Percentiles rank a stretch among this genome's conserved stretches.
Evolutionary conservation across 2,888 invertebrate species (phyloP).

Genomic region (Axea sp.): DNA sequence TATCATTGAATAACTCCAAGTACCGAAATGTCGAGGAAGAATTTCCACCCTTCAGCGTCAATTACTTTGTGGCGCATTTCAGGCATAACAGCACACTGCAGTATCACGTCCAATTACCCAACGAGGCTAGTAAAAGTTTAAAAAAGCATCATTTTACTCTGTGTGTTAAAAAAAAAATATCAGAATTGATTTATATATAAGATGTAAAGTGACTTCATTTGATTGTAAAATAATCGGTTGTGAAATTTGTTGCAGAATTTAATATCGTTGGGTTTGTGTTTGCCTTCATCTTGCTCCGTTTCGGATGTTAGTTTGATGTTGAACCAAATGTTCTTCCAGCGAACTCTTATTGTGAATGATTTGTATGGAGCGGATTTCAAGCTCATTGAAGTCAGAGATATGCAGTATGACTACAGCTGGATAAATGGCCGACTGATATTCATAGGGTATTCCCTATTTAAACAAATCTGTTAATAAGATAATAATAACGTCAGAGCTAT

Average conservation of each 20-base stretch:
- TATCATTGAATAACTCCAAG: constrained; percentile 68
- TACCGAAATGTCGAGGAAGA: constrained; percentile 73
- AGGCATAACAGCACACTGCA: constrained; percentile 79
- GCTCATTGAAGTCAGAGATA: constrained; percentile 73
- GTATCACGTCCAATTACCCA: constrained; percentile 75
- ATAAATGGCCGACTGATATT: constrained; percentile 73
- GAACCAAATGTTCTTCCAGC: constrained; percentile 71
- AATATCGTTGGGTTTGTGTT: constrained; percentile 81
- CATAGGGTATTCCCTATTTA: constrained; percentile 71
- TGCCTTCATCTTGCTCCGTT: constrained; percentile 80
- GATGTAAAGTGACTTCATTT: no score
- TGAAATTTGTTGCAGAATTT: constrained; percentile 75
- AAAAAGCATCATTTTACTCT: no score
- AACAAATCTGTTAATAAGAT: no score
- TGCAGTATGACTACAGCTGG: constrained; percentile 73
- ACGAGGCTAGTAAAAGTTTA: constrained; percentile 78
- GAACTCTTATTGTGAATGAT: constrained; percentile 73
- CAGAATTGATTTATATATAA: no score
- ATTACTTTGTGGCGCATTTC: constrained; percentile 77
- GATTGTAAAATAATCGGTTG: not conserved
- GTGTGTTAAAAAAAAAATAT: no score
- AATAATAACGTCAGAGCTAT: no score
- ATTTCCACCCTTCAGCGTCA: constrained; percentile 77
- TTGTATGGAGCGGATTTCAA: constrained; percentile 75
- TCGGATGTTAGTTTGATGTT: constrained; percentile 74